These are phyloP conservation scores for Rhogogaster chlorosoma DNA, from an alignment of 2,888 invertebrate genomes.

Conservation along the genomic window DNA sequence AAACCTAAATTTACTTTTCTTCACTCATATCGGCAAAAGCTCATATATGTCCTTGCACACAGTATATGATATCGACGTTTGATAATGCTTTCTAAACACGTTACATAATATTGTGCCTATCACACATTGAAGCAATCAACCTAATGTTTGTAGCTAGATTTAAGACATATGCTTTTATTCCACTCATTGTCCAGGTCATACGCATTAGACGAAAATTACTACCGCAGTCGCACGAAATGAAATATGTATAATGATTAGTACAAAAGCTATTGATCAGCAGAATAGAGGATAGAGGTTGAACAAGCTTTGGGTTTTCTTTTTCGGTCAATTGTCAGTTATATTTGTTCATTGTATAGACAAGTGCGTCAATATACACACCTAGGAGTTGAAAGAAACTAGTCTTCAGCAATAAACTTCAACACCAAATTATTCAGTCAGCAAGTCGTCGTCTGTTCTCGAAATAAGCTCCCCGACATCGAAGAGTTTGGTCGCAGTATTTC, in stretches of 20 bases:
- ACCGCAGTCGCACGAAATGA: neutral
- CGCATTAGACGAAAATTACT: neutral
- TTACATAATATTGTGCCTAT: neutral
- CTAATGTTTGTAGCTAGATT: conserved; percentile 10
- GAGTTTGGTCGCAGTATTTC: neutral
- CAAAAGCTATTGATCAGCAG: neutral
- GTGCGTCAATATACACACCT: neutral
- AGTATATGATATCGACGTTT: neutral
- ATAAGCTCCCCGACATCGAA: neutral
- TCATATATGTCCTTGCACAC: neutral
- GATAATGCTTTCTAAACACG: neutral
- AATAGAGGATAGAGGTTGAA: neutral
- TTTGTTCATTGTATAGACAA: neutral
- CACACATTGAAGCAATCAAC: neutral
- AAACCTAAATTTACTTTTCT: neutral
- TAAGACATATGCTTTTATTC: neutral
- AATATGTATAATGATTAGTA: conserved; percentile 18
- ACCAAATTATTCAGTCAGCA: neutral
- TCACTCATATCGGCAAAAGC: neutral
- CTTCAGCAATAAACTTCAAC: neutral
- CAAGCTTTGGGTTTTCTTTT: neutral
- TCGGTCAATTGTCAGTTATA: neutral
- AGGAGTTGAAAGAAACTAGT: neutral
- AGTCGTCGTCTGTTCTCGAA: neutral
- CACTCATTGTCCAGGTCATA: neutral